Evolutionary conservation across 2,113 vertebrate species (phyloP), one percentile per base, ranked within the genome.

Genomic region (Sigmodon hispidus): DNA sequence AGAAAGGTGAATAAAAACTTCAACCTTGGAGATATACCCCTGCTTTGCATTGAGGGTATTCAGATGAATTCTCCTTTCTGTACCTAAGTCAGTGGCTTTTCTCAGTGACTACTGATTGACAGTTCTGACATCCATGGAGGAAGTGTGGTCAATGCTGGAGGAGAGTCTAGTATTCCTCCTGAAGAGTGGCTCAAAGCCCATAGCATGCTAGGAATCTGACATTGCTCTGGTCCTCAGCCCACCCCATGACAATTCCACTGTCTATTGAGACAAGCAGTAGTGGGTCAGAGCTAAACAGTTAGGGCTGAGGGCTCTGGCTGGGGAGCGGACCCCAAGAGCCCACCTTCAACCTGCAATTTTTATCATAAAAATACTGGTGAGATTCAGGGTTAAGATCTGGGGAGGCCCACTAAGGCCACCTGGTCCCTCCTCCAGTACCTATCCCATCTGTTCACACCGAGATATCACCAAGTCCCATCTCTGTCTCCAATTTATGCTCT

Each of bases 271-370:
- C 24, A 52, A 29, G 61, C 31, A 73, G 24, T 63, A 72, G 26
- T 34, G 61, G 52, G 34, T n/a, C 1, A 11, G 48, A 34, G 67
- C 52, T 50, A 67, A 31, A 65, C 59, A 19, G 45, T 17, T 22
- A 3, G 29, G 17, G 17, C 16, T 0, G 19, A 63, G 11, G 7
- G 22, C 26, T n/a, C 15, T 52, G 36, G 65, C 0, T 15, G 34
- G 55, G 43, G 63, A 48, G 3, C 2, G 26, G 50, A 22, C 29
- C 34, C 59, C 50, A 8, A 75, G 36, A 8, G 16, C 24, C 45
- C 5, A 55, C 52, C 3, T 40, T 48, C 26, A 31, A 5, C 43
- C 55, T 5, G 31, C 7, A 12, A 72, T 72, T 52, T 59, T 45
- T 55, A 86, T 55, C 36, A 16, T 7, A 50, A 36, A 55, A 61